These are phyloP conservation scores for Biston betularia DNA, from an alignment of 2,888 invertebrate species.

Conservation along the genomic window DNA sequence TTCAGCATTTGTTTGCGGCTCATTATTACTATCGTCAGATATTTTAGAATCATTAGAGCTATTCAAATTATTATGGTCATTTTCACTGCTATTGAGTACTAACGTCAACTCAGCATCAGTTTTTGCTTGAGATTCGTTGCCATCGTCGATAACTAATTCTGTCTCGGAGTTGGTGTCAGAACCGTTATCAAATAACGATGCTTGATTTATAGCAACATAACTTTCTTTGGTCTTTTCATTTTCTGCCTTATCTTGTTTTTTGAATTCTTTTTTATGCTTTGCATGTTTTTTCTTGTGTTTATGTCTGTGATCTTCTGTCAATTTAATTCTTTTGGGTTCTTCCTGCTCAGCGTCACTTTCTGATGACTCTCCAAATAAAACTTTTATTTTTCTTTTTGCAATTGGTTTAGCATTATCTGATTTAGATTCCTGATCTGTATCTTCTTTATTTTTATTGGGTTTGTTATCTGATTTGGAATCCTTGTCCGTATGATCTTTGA, in stretches of 20 bases:
- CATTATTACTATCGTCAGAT: constrained; percentile 13
- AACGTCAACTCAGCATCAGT: constrained; percentile 48
- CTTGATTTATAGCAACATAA: constrained; percentile 33
- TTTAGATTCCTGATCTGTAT: constrained; percentile 42
- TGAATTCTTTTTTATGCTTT: constrained; percentile 43
- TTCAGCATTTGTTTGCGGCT: constrained; percentile 23
- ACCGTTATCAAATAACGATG: constrained; percentile 41
- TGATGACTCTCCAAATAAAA: constrained; percentile 83
- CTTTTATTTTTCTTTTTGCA: constrained; percentile 79
- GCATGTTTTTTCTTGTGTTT: constrained; percentile 44
- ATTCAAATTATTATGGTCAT: constrained; percentile 30
- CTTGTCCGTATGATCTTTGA: constrained; percentile 20
- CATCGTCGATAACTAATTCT: constrained; percentile 67
- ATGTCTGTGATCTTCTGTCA: constrained; percentile 44
- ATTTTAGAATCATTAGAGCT: constrained; percentile 34
- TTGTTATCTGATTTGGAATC: constrained; percentile 25
- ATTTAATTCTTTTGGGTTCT: constrained; percentile 59
- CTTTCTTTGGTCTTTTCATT: constrained; percentile 34
- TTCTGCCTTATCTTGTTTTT: constrained; percentile 41
- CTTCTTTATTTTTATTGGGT: constrained; percentile 35
- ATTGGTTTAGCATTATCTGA: constrained; percentile 59
- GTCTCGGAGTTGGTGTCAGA: constrained; percentile 67
- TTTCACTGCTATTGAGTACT: constrained; percentile 38
- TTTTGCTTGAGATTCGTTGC: constrained; percentile 44
- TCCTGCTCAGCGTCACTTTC: constrained; percentile 69